Conservation (phyloP, 2,888 invertebrate genomes). For the Eupsilia transversa region DNA sequence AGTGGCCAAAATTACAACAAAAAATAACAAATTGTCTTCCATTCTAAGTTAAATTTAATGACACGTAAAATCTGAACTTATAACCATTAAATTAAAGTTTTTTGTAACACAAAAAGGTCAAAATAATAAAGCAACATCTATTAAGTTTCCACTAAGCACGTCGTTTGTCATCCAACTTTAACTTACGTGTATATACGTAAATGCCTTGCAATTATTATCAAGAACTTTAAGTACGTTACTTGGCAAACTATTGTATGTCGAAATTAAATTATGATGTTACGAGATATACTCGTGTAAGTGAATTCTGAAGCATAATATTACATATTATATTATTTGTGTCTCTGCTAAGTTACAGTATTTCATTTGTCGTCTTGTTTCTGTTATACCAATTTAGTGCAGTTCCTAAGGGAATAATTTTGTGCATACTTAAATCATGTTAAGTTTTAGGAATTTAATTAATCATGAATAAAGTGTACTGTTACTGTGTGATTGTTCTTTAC, state of each 20-base stretch:
- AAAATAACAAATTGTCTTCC: conserved; percentile 11
- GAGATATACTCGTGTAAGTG: conserved; percentile 11
- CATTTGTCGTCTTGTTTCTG: neutral
- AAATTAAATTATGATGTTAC: conserved; percentile 36
- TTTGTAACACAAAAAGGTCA: conserved; percentile 48
- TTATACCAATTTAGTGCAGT: neutral
- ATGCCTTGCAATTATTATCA: conserved; percentile 35
- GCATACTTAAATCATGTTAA: neutral
- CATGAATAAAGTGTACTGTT: neutral
- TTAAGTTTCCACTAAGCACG: conserved; percentile 21
- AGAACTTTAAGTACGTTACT: conserved; percentile 31
- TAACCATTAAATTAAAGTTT: conserved; percentile 19
- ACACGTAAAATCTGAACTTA: conserved; percentile 12
- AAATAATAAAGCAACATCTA: conserved; percentile 29
- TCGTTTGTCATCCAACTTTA: conserved; percentile 45
- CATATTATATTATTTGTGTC: neutral
- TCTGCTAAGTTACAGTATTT: conserved; percentile 1
- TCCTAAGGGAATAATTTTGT: neutral
- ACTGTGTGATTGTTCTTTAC: neutral
- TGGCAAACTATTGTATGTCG: conserved; percentile 25
- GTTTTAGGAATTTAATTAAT: neutral
- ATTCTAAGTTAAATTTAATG: conserved; percentile 45
- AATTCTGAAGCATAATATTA: conserved; percentile 24
- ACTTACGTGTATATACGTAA: conserved; percentile 21
- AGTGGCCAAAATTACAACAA: neutral